phyloP scores from a whole-genome alignment of 2,797 vertebrate species.

The Chelidonichthys spinosus region DNA sequence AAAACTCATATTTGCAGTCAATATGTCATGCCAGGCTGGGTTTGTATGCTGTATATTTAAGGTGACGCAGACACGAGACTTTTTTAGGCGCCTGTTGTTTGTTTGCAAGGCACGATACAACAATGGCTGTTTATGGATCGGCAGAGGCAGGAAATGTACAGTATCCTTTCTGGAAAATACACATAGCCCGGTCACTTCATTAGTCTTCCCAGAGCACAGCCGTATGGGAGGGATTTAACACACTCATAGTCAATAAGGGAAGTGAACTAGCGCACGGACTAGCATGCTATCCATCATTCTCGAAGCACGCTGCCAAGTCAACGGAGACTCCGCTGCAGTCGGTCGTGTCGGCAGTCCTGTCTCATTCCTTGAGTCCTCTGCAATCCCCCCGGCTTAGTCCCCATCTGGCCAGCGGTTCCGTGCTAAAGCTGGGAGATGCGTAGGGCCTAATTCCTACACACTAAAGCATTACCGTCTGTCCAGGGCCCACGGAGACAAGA shows the following conservation, averaged over 20 bases:
- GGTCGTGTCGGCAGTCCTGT: slow-evolving; percentile 42
- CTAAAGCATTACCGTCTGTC: slow-evolving; percentile 79
- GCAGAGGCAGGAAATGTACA: slow-evolving; percentile 66
- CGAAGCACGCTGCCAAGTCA: slow-evolving; percentile 50
- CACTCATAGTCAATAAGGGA: slow-evolving; percentile 73
- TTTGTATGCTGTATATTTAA: slow-evolving; percentile 48
- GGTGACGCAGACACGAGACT: slow-evolving; percentile 46
- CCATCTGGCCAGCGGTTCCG: slow-evolving; percentile 75
- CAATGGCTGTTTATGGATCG: slow-evolving; percentile 74
- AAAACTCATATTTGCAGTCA: slow-evolving; percentile 33
- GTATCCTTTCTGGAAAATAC: slow-evolving; percentile 73
- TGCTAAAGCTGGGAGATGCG: slow-evolving; percentile 73
- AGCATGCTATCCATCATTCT: slow-evolving; percentile 60
- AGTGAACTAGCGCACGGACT: slow-evolving; percentile 58
- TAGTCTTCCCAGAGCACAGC: slow-evolving; percentile 45
- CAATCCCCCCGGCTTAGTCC: slow-evolving; percentile 62
- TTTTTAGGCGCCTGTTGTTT: slow-evolving; percentile 65
- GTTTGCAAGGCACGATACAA: slow-evolving; percentile 65
- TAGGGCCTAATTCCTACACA: slow-evolving; percentile 75
- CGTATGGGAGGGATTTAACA: slow-evolving; percentile 60
- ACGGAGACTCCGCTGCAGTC: slow-evolving; percentile 27
- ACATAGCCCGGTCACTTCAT: slow-evolving; percentile 66
- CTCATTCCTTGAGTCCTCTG: slow-evolving; percentile 60
- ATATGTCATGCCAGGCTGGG: slow-evolving; percentile 21
- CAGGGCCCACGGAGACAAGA: slow-evolving; percentile 78